Evolutionary conservation across 2,888 invertebrate species (phyloP), one percentile per base, ranked within the genome.

Genomic region (Notodonta dromedarius): DNA sequence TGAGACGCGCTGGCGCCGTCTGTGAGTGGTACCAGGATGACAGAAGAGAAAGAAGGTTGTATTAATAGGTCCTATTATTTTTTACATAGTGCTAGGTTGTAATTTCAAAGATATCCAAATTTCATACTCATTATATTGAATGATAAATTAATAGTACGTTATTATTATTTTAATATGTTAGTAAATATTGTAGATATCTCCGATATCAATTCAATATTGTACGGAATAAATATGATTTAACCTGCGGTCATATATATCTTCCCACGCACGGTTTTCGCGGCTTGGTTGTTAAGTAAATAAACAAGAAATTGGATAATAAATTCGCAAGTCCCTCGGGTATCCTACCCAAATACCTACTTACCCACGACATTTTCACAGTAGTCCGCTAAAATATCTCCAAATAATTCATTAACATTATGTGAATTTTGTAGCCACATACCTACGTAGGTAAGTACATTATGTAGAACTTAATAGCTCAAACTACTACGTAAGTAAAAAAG

Each of bases 1-100:
- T 66, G 79, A 87, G 89, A 87, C 88, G 80, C 77, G 79, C 79
- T 82, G 89, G 88, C 88, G 86, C 88, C 87, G 71, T 66, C 72
- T 54, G 56, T 24, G 16, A 9, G 24, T 0, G n/a, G 12, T 32
- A 32, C 16, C 32, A 51, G 51, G 51, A 24, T 51, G 7, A 0
- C 13, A n/a, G 46, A 46, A 46, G 13, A 46, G n/a, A 46, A 46
- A 46, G n/a, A n/a, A 46, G 46, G 13, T n/a, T 46, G 46, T 46
- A 46, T 46, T 0, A 11, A 46, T 13, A 46, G 11, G 5, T 46
- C 5, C 9, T 42, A 24, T 24, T 24, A 24, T 24, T 42, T 42
- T 42, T 42, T 9, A 11, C 11, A 11, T 42, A 42, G 1, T 24
- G 35, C 35, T 35, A 35, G 35, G 6, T 4, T 24, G 24, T 24